These are phyloP conservation scores for Aurelia coerulea DNA, from an alignment of 30 jellyfish, hydroid and myxozoan genomes.

Conservation along the genomic window DNA sequence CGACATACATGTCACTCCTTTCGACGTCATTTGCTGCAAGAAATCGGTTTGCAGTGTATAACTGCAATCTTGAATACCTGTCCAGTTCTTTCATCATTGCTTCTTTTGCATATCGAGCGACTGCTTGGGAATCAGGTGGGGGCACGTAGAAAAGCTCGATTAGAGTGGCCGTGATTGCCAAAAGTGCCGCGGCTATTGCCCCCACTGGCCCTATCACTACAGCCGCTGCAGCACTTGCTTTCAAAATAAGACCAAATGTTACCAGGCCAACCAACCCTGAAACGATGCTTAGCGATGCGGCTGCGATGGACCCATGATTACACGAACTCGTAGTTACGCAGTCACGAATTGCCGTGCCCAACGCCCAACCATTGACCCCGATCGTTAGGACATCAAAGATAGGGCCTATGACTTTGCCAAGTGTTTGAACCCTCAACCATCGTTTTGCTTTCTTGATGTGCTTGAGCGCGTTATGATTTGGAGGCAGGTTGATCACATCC, in stretches of 20 bases:
- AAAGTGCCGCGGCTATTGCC: slow-evolving; percentile 1
- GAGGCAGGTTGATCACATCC: background rate
- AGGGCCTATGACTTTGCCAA: slow-evolving; percentile 34
- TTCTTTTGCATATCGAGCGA: background rate
- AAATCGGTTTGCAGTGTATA: background rate
- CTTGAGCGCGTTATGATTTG: slow-evolving; percentile 13
- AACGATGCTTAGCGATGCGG: slow-evolving; percentile 24
- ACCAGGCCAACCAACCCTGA: slow-evolving; percentile 26
- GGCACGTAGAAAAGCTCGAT: slow-evolving; percentile 22
- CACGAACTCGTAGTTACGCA: slow-evolving; percentile 3
- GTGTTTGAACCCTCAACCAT: slow-evolving; percentile 12
- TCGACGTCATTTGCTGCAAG: background rate
- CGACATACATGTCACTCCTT: slow-evolving; percentile 1
- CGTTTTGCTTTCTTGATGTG: slow-evolving; percentile 19
- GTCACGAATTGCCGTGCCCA: slow-evolving; percentile 21
- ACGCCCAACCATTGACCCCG: slow-evolving; percentile 14
- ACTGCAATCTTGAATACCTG: slow-evolving; percentile 2
- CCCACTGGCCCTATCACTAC: slow-evolving; percentile 37
- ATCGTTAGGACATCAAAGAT: slow-evolving; percentile 14
- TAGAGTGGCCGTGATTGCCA: slow-evolving; percentile 33
- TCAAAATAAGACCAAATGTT: background rate
- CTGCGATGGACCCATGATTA: slow-evolving; percentile 1
- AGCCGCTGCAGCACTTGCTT: slow-evolving; percentile 27
- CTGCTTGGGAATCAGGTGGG: slow-evolving; percentile 1
- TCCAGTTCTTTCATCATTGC: slow-evolving; percentile 25